phyloP scores from a whole-genome alignment of 2,113 vertebrate genomes.

The Sceloporus tristichus region DNA sequence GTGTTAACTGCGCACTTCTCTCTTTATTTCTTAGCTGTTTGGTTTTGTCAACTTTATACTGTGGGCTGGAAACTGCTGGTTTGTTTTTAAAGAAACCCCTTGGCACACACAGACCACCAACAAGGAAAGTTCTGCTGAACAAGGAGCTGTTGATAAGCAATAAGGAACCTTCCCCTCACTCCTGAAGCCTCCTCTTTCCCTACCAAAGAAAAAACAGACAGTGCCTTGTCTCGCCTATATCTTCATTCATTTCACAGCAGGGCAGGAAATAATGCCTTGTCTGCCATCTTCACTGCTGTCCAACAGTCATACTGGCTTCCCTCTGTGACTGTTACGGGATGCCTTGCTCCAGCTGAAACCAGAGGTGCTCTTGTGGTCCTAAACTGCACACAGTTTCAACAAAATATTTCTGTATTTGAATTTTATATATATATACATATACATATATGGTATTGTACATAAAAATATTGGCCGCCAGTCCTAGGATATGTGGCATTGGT shows the following conservation, averaged over 20 bases:
- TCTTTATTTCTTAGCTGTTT: constrained; percentile 83
- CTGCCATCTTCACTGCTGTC: constrained; percentile 19
- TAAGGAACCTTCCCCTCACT: constrained; percentile 43
- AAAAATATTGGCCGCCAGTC: not conserved
- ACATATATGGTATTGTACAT: not conserved
- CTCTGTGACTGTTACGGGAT: constrained; percentile 14
- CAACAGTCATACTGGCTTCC: constrained; percentile 18
- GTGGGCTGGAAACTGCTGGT: constrained; percentile 96
- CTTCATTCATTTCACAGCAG: not conserved
- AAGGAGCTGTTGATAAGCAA: constrained; percentile 81
- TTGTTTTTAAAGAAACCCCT: constrained; percentile 94
- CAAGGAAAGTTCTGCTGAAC: constrained; percentile 76
- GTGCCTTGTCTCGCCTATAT: constrained; percentile 53
- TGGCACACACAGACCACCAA: constrained; percentile 81
- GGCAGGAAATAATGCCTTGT: not conserved
- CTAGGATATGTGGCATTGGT: not conserved
- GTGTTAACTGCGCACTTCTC: constrained; percentile 23
- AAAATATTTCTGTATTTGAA: not conserved
- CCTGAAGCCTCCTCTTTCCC: constrained; percentile 2
- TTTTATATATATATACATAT: not conserved
- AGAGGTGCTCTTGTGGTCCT: not conserved
- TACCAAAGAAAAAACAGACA: constrained; percentile 46
- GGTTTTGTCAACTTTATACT: constrained; percentile 95
- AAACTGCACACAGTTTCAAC: not conserved
- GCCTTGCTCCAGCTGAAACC: constrained; percentile 3